These are phyloP conservation scores for Tenthredo scrophulariae DNA, from an alignment of 2,888 invertebrate genomes.

Conservation along the genomic window DNA sequence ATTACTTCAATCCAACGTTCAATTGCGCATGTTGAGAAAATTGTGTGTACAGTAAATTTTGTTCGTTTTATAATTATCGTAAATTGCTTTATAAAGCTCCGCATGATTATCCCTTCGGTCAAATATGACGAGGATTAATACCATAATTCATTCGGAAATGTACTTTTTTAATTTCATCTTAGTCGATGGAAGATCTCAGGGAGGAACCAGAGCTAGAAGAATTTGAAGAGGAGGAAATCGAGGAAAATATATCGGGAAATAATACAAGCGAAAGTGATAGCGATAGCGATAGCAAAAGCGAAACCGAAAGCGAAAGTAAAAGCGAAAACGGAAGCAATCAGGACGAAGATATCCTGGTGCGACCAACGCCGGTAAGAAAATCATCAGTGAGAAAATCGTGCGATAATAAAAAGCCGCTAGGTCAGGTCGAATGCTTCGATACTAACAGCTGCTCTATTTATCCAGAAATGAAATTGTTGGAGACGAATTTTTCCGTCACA, in stretches of 20 bases:
- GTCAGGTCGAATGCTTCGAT: slow-evolving; percentile 42
- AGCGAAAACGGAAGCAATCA: slow-evolving; percentile 57
- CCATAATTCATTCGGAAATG: not conserved
- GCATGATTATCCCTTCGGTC: slow-evolving; percentile 20
- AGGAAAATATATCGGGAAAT: slow-evolving; percentile 60
- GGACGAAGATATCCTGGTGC: slow-evolving; percentile 63
- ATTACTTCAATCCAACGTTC: not conserved
- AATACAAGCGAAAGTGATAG: slow-evolving; percentile 50
- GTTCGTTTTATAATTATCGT: not conserved
- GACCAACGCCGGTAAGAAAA: slow-evolving; percentile 70
- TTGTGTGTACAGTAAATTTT: not conserved
- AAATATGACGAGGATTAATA: not conserved
- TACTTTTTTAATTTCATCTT: slow-evolving; percentile 5
- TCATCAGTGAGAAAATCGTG: slow-evolving; percentile 53
- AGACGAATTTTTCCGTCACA: slow-evolving; percentile 73
- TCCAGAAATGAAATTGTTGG: slow-evolving; percentile 62
- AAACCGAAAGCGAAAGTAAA: slow-evolving; percentile 54
- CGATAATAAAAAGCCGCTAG: not conserved
- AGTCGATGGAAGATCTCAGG: slow-evolving; percentile 77
- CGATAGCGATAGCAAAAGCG: slow-evolving; percentile 51
- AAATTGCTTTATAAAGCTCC: not conserved
- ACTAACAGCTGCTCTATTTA: not conserved
- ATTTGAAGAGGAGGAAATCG: slow-evolving; percentile 73
- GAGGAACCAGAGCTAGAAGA: slow-evolving; percentile 77
- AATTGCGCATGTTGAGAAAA: not conserved